These are phyloP conservation scores for Microhierax caerulescens DNA, from an alignment of 2,797 vertebrate genomes.

Conservation along the genomic window DNA sequence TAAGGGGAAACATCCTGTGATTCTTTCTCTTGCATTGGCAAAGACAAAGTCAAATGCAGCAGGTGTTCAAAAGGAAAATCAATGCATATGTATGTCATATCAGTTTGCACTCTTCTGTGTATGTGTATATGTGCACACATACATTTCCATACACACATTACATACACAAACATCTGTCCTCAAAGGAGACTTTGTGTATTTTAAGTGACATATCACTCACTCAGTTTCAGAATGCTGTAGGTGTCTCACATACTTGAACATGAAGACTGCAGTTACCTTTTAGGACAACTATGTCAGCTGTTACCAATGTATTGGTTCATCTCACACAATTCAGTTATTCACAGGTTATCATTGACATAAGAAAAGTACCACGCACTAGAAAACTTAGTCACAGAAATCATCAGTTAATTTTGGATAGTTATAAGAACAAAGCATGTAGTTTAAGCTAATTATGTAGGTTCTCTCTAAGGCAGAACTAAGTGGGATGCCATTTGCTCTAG, in stretches of 20 bases:
- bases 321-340: neutral
- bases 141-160: neutral
- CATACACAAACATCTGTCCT: neutral
- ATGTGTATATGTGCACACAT: no score
- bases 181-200: neutral
- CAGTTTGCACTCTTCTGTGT: neutral
- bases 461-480: neutral
- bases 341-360: neutral
- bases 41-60: neutral
- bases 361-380: neutral
- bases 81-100: neutral
- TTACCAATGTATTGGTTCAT: neutral
- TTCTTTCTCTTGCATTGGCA: neutral
- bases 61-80: neutral
- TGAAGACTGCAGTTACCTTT: neutral
- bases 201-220: neutral
- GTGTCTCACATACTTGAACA: rapidly evolving
- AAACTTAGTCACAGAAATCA: neutral
- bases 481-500: neutral
- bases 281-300: neutral
- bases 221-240: neutral
- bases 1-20: neutral
- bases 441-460: neutral
- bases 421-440: neutral
- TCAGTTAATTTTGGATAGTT: neutral